A percentile compares a stretch with the other conserved stretches of the same genome.
These are phyloP conservation scores for Dipodomys merriami DNA, from an alignment of 2,113 vertebrate genomes.

Conservation along the genomic window DNA sequence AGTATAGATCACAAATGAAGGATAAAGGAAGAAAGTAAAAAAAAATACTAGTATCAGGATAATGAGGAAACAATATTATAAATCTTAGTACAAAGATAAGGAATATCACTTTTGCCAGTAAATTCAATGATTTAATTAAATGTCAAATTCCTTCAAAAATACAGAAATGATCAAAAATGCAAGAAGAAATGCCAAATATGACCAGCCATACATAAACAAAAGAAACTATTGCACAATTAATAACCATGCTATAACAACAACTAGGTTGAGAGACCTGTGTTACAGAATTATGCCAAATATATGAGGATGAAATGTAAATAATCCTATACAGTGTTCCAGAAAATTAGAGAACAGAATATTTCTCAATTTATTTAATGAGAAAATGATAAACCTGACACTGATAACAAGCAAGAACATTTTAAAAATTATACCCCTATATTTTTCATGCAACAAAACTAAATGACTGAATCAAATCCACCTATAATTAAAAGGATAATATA, in stretches of 20 bases:
- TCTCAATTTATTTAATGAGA: neutral
- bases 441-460: too few species aligned
- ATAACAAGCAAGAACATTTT: neutral
- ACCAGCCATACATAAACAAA: neutral
- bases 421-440: too few species aligned
- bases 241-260: neutral
- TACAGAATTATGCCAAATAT: neutral
- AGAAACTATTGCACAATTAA: neutral
- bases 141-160: neutral
- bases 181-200: slow-evolving; percentile 8
- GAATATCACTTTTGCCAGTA: too few species aligned
- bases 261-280: neutral
- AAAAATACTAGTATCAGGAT: neutral
- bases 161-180: neutral
- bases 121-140: neutral
- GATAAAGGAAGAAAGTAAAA: neutral
- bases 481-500: too few species aligned
- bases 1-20: neutral
- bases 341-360: neutral
- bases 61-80: neutral
- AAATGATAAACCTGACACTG: neutral
- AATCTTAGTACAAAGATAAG: too few species aligned
- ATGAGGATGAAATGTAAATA: neutral
- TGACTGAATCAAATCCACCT: too few species aligned
- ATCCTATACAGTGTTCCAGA: neutral